Evolutionary conservation across 2,888 invertebrate genomes (phyloP), one percentile per base, ranked within the genome.

Genomic region (Thyatira batis): DNA sequence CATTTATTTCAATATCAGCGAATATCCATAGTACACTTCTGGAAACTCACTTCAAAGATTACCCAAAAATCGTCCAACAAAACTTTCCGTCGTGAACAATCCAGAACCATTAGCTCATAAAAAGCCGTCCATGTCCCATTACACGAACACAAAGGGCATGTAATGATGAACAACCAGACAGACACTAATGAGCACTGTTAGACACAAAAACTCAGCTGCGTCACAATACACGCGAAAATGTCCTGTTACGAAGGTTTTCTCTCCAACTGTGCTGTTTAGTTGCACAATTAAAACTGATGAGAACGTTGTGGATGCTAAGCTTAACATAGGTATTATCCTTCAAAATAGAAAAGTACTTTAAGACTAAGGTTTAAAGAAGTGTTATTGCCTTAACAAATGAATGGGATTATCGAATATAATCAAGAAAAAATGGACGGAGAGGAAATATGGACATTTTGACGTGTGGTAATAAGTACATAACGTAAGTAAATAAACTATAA

Each of bases 141-240:
- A 65, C 55, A 53, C 28, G 53, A 53, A 64, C 66, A 71, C 68
- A 70, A 70, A 63, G 58, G 58, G 57, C 61, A 59, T 61, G 68
- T 50, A 46, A 52, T 52, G 50, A 33, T 21, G 63, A 64, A 63
- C 63, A 63, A 58, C 61, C 59, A 63, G 67, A 55, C 57, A 58
- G 57, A 62, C 71, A 60, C 78, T 80, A 80, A 80, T 78, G 79
- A 79, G 77, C 51, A 62, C 62, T 70, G 71, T 71, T 76, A 69
- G 54, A 51, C 51, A 49, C 39, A 53, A 58, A 55, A 55, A 53
- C 50, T 23, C 20, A 13, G 27, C n/a, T 20, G 39, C 20, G 30
- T 23, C 39, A 21, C 17, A 53, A 50, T 25, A 17, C 25, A 10
- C 30, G 13, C 49, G 39, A 20, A 57, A 54, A 59, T 51, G 20